Base-by-base conservation (phyloP, 1,140 invertebrate species). In the Anthonomus grandis region DNA sequence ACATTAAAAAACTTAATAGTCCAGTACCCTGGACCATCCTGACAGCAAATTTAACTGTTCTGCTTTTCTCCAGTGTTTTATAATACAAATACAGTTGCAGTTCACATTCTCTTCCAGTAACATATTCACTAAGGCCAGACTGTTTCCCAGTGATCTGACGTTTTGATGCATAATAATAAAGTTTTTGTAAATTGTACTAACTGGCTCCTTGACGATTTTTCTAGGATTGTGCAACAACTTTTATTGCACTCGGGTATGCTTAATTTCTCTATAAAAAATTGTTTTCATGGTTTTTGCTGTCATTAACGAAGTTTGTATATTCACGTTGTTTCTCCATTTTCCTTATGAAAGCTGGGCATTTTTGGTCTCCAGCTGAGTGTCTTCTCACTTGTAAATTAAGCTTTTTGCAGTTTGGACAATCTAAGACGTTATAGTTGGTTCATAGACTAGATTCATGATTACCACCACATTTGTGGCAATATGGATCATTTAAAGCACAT, bases 41-140 rank as follows among this genome's bases (percentile, higher is more conserved):
- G n/a, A n/a, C n/a, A 31, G 27, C 27, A 31, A 31, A n/a, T 19
- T 19, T 13, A 21, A 31, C 47, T 17, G 13, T 55, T n/a, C 44
- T 19, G 38, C 15, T 22, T 37, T 56, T 31, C 27, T 31, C 27
- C 27, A 31, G 27, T 27, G 9, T 52, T 13, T 13, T 54, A 4
- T 48, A 23, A 46, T 46, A 31, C 6, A 31, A n/a, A 31, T 31
- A n/a, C 27, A 31, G 6, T 31, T 31, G n/a, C 27, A 31, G n/a
- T 31, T n/a, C 27, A 8, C n/a, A 31, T 31, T 31, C n/a, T 31
- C 27, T 31, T 31, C 27, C 6, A 31, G 27, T 31, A n/a, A n/a
- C 27, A 31, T n/a, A 31, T 31, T 31, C 6, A 31, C n/a, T 8
- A 31, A 31, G n/a, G 6, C 27, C 6, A 31, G 27, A 31, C 27